Evolutionary conservation across 2,888 invertebrate genomes (phyloP).

Genomic region (Azorinus chamasolen): DNA sequence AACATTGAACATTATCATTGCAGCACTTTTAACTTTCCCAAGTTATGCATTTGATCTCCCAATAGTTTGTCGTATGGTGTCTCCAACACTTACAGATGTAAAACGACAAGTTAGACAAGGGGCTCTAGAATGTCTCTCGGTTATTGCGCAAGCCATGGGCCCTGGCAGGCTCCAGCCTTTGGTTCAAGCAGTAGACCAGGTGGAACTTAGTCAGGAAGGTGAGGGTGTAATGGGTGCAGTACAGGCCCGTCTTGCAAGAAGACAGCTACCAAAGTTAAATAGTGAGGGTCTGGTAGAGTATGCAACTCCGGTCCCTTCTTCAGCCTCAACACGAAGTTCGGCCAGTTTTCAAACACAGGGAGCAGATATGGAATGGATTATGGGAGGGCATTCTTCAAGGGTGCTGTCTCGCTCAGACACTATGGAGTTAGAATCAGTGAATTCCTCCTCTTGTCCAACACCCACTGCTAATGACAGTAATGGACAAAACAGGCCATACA

Average conservation of each 20-base stretch:
- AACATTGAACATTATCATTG: constrained; percentile 92
- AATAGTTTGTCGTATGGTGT: constrained; percentile 86
- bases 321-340: constrained; percentile 82
- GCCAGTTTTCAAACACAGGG: constrained; percentile 82
- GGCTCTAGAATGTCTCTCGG: constrained; percentile 92
- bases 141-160: constrained; percentile 91
- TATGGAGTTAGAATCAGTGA: constrained; percentile 82
- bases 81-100: constrained; percentile 88
- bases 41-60: constrained; percentile 91
- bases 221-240: constrained; percentile 89
- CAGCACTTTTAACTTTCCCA: constrained; percentile 92
- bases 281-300: constrained; percentile 92
- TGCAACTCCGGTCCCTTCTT: constrained; percentile 89
- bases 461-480: constrained; percentile 73
- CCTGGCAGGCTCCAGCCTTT: constrained; percentile 88
- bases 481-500: constrained; percentile 73
- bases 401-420: constrained; percentile 75
- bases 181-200: constrained; percentile 87
- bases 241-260: constrained; percentile 91
- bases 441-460: constrained; percentile 75
- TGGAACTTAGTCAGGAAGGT: constrained; percentile 85
- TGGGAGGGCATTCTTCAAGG: constrained; percentile 83
- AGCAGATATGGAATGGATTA: constrained; percentile 93
- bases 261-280: constrained; percentile 91
- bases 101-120: constrained; percentile 93